Conservation (phyloP, 2,888 invertebrate species). For the Cactoblastis cactorum region DNA sequence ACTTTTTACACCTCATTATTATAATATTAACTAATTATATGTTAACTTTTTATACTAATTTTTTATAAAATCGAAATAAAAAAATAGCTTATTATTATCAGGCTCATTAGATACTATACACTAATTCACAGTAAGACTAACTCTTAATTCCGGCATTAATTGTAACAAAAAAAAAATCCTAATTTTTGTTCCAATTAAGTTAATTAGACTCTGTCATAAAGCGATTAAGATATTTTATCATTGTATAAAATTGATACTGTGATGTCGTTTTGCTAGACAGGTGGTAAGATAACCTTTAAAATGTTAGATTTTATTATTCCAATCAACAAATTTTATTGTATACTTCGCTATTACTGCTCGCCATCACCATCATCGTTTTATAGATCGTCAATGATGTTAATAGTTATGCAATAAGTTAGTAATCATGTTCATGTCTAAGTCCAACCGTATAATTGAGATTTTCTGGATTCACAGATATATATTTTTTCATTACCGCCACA, state of each 20-base stretch:
- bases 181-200: constrained; percentile 3
- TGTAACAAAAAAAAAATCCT: constrained; percentile 7
- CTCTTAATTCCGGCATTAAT: background rate
- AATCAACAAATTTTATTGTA: background rate
- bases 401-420: too few species aligned
- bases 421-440: too few species aligned
- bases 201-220: background rate
- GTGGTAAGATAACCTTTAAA: background rate
- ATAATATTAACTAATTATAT: too few species aligned
- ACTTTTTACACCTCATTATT: background rate
- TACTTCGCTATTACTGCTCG: too few species aligned
- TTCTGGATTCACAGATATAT: background rate
- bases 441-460: too few species aligned
- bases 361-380: too few species aligned
- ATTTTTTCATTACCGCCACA: background rate
- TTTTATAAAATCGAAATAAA: too few species aligned
- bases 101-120: constrained; percentile 2
- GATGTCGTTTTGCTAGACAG: background rate
- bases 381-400: too few species aligned
- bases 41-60: too few species aligned
- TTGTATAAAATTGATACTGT: background rate
- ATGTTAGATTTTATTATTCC: background rate
- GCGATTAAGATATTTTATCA: background rate
- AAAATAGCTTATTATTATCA: background rate
- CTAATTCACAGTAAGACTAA: background rate